Conservation (phyloP, 92 coral and sea anemone genomes). For the Virgularia gustaviana region DNA sequence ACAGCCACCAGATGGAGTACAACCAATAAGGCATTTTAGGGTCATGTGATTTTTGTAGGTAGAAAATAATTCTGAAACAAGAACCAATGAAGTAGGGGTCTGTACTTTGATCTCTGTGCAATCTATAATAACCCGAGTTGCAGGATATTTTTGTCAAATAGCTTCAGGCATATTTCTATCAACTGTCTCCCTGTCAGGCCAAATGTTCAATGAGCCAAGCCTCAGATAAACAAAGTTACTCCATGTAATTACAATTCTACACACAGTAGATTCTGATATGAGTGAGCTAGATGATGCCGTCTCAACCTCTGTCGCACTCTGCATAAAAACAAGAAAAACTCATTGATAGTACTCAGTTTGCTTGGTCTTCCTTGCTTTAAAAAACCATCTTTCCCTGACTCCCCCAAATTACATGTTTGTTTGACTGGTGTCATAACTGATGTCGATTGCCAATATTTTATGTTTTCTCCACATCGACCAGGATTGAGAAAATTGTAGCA, state of each 20-base stretch:
- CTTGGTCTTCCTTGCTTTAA: no score
- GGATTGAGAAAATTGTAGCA: no score
- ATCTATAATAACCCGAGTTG: slow-evolving; percentile 43
- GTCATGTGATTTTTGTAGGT: slow-evolving; percentile 51
- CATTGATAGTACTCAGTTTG: no score
- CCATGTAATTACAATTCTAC: slow-evolving; percentile 43
- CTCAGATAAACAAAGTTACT: slow-evolving; percentile 38
- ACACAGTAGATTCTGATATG: slow-evolving; percentile 36
- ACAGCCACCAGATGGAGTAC: slow-evolving; percentile 49
- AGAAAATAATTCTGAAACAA: slow-evolving; percentile 40
- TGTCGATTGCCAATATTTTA: no score
- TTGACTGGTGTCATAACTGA: no score
- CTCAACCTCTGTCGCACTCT: no score
- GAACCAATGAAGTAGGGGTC: slow-evolving; percentile 49
- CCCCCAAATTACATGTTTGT: no score
- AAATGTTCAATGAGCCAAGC: slow-evolving; percentile 36
- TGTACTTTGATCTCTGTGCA: slow-evolving; percentile 31
- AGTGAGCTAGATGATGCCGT: no score
- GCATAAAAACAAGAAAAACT: no score
- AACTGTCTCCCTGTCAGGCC: slow-evolving; percentile 27
- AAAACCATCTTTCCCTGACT: no score
- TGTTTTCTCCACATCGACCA: no score
- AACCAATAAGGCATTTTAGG: slow-evolving; percentile 48
- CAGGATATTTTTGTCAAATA: slow-evolving; percentile 22
- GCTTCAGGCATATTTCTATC: slow-evolving; percentile 35